Base-by-base conservation (phyloP, 1,140 invertebrate species). In the Philopotamus ludificatus region DNA sequence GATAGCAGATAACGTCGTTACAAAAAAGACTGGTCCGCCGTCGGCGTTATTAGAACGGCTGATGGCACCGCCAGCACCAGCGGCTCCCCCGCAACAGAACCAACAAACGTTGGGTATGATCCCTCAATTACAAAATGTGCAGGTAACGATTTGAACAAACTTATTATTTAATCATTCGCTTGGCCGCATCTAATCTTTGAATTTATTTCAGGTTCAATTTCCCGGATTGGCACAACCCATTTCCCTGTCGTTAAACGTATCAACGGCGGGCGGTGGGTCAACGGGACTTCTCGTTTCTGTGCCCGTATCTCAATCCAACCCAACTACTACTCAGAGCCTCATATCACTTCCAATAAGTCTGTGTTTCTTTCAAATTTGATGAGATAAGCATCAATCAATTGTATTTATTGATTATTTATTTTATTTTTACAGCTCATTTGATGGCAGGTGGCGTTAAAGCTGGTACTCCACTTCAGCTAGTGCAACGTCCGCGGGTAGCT, bases 201-300 rank as follows among this genome's bases (percentile, higher is more conserved):
- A 1, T 66, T 63, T 23, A n/a, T 4, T 68, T 8, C 81, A 89
- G 79, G 87, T 92, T 28, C 90, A 91, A 72, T 87, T 92, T 71
- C 88, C 88, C 15, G 89, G 89, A 41, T 83, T 91, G 41, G 82
- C 88, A 10, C 88, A 90, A 69, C 89, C 89, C 9, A 90, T 92
- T 71, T 90, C 89, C 25, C 79, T 91, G 71, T 89, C 89, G 22
- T 75, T 92, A 51, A 89, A 88, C 71, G 86, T 87, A 63, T 85
- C 83, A 41, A 77, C 78, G 59, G 58, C 63, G 69, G 67, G 73
- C 1, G 78, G 78, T 57, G 73, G 80, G 62, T 76, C 78, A 51
- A 75, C 80, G 66, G 79, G 81, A 3, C 73, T 81, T 25, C 73
- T 81, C 8, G 75, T 81, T 10, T 80, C 79, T 3, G 80, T 81